Conservation (phyloP, 2,797 vertebrate species). For the Pteronotus mesoamericanus region DNA sequence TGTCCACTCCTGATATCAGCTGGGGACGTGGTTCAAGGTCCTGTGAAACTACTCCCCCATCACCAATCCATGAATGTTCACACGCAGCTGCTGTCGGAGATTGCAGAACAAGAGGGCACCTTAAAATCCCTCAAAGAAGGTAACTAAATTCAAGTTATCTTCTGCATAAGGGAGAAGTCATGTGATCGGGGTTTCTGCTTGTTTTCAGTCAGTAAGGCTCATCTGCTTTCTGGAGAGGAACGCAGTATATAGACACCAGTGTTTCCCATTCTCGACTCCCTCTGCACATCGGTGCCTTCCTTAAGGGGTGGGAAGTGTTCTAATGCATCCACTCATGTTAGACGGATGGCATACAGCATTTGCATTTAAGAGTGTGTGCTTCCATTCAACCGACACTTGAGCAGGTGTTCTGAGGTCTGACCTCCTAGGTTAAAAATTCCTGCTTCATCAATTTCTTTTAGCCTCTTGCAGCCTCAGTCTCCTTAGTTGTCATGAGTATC, state of each 20-base stretch:
- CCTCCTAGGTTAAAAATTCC: background rate
- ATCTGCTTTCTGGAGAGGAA: background rate
- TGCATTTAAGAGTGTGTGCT: background rate
- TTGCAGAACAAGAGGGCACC: background rate
- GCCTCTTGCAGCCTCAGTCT: background rate
- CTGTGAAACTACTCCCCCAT: background rate
- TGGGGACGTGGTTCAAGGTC: background rate
- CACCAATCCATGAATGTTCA: too few species aligned
- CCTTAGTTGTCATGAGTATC: background rate
- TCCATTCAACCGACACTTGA: background rate
- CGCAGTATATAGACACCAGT: background rate
- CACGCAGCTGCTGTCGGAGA: background rate
- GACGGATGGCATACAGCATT: background rate
- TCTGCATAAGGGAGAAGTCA: background rate
- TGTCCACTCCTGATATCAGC: background rate
- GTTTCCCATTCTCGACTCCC: background rate
- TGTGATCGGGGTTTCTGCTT: rapidly evolving
- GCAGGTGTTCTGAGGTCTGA: background rate
- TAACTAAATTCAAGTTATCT: background rate
- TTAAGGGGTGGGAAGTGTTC: background rate
- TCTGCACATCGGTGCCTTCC: background rate
- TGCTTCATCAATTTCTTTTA: background rate
- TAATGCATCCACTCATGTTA: background rate
- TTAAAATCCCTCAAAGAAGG: background rate
- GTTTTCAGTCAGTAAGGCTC: background rate